Evolutionary conservation across 2,113 vertebrate genomes (phyloP).

Genomic region (Oreocharis arfaki): DNA sequence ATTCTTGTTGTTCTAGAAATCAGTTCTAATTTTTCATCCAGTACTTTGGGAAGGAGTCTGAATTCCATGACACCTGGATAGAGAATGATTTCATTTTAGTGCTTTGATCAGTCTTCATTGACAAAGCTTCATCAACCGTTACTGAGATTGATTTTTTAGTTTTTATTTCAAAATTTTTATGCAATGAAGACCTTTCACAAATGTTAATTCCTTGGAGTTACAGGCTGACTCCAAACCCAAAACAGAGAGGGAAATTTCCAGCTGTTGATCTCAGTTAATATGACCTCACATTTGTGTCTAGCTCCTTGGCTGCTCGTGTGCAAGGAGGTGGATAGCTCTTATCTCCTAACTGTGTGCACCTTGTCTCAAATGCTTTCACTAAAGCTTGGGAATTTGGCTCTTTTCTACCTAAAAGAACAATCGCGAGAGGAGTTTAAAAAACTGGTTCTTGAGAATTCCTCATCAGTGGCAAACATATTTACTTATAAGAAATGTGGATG

Average conservation of each 20-base stretch:
- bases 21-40: conserved; percentile 13
- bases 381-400: background rate
- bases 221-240: background rate
- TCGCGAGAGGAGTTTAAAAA: background rate
- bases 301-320: background rate
- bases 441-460: background rate
- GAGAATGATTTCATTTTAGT: background rate
- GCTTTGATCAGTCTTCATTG: conserved; percentile 23
- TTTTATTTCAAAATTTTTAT: background rate
- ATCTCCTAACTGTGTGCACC: background rate
- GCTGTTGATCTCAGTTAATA: background rate
- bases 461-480: background rate
- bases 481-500: background rate
- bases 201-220: background rate
- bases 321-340: background rate
- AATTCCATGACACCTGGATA: background rate
- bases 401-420: background rate
- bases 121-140: conserved; percentile 1
- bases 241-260: background rate
- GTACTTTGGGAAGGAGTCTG: background rate
- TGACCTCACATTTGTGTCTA: background rate
- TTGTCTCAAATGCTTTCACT: background rate
- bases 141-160: background rate
- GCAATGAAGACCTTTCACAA: background rate
- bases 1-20: conserved; percentile 33